A percentile compares a stretch with the other conserved stretches of the same genome.
phyloP scores from a whole-genome alignment of 2,888 invertebrate genomes.

The Archaeoteleia sp. region DNA sequence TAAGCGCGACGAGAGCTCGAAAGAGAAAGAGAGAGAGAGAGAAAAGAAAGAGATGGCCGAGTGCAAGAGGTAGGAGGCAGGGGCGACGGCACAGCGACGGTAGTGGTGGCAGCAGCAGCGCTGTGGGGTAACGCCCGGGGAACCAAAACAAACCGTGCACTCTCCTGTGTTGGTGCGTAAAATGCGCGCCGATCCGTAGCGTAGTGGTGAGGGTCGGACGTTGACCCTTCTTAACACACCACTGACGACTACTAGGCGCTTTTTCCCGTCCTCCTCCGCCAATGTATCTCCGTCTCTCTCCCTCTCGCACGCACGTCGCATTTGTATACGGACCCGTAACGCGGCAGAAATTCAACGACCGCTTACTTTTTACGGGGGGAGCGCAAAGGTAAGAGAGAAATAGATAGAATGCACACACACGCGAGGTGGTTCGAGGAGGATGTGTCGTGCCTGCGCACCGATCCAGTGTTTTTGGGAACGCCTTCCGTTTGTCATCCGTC shows the following conservation, averaged over 20 bases:
- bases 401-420: no score
- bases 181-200: conserved; percentile 67
- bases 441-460: no score
- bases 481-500: no score
- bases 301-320: conserved; percentile 41
- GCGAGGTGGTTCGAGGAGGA: no score
- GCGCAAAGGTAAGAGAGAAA: no score
- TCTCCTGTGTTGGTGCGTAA: conserved; percentile 66
- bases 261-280: conserved; percentile 43
- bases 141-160: conserved; percentile 74
- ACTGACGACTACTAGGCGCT: conserved; percentile 53
- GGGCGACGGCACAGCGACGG: conserved; percentile 53
- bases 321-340: conserved; percentile 30
- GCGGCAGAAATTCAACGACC: conserved; percentile 26
- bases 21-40: conserved; percentile 67
- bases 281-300: conserved; percentile 21
- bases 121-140: conserved; percentile 74
- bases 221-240: conserved; percentile 72
- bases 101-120: conserved; percentile 58
- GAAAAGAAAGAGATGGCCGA: conserved; percentile 53
- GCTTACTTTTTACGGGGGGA: conserved; percentile 25
- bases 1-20: conserved; percentile 30
- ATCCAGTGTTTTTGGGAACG: no score
- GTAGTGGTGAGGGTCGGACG: conserved; percentile 74
- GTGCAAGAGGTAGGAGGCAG: conserved; percentile 48